phyloP scores from a whole-genome alignment of 2,888 invertebrate genomes.

The Synergus umbraculus region DNA sequence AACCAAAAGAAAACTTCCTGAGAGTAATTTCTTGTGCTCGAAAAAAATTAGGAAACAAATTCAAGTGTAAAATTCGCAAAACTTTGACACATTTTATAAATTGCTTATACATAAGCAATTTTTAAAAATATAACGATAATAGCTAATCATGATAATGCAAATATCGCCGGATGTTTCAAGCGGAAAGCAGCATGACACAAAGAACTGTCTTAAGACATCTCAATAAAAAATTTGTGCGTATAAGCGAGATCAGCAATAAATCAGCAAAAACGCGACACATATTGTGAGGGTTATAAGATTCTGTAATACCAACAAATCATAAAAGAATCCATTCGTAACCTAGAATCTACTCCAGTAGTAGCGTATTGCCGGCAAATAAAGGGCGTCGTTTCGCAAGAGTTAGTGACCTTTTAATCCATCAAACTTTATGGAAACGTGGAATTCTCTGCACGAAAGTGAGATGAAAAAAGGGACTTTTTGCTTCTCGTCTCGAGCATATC shows the following conservation, averaged over 20 bases:
- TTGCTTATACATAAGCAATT: too few relatives aligned
- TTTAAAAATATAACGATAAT: too few relatives aligned
- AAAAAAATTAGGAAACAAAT: not conserved
- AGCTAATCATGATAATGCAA: too few relatives aligned
- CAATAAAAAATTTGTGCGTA: not conserved
- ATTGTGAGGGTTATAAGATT: slow-evolving; percentile 34
- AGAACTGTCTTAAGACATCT: not conserved
- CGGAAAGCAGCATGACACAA: too few relatives aligned
- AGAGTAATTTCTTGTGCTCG: not conserved
- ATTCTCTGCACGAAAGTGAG: slow-evolving; percentile 34
- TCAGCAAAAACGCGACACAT: slow-evolving; percentile 19
- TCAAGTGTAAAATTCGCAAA: not conserved
- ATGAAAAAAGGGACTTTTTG: slow-evolving; percentile 31
- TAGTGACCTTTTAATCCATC: slow-evolving; percentile 40
- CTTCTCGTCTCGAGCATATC: slow-evolving; percentile 32
- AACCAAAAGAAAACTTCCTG: not conserved
- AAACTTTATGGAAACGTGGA: slow-evolving; percentile 40
- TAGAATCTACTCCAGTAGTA: slow-evolving; percentile 16
- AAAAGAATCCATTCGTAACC: slow-evolving; percentile 23
- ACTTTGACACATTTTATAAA: too few relatives aligned
- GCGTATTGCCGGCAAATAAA: slow-evolving; percentile 40
- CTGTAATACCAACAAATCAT: slow-evolving; percentile 36
- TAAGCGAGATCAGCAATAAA: not conserved
- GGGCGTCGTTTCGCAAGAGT: slow-evolving; percentile 36
- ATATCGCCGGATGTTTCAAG: too few relatives aligned